phyloP scores from a whole-genome alignment of 2,888 invertebrate species.

The Cephalotes varians region DNA sequence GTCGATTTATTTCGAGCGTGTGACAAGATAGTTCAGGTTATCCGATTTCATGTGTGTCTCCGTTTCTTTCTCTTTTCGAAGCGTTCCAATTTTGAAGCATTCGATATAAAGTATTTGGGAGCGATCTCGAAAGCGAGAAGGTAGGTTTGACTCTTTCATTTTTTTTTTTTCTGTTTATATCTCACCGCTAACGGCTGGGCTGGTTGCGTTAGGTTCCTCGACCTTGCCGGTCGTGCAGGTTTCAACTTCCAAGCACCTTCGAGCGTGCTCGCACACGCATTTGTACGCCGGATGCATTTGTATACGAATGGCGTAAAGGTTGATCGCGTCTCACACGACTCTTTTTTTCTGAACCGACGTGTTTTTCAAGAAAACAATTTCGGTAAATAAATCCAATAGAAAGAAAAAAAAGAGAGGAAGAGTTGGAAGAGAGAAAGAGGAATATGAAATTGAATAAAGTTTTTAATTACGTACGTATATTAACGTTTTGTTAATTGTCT shows the following conservation, averaged over 20 bases:
- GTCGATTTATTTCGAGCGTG: neutral
- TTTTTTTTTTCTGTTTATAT: constrained; percentile 69
- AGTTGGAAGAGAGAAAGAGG: neutral
- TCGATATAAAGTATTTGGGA: constrained; percentile 15
- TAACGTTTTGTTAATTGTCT: neutral
- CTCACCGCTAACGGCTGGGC: constrained; percentile 62
- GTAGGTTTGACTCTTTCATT: constrained; percentile 68
- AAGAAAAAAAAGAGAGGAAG: neutral
- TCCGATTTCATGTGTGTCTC: neutral
- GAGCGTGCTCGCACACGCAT: constrained; percentile 46
- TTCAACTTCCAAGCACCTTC: constrained; percentile 76
- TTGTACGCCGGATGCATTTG: constrained; percentile 65
- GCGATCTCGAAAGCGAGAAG: constrained; percentile 61
- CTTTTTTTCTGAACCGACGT: neutral
- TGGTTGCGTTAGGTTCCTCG: constrained; percentile 80
- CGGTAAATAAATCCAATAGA: neutral
- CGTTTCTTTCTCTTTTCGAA: neutral
- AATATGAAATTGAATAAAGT: neutral
- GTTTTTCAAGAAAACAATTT: constrained; percentile 19
- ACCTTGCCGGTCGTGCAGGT: constrained; percentile 83
- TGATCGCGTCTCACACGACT: neutral
- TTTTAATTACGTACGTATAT: neutral
- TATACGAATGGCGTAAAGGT: neutral
- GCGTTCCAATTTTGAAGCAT: neutral
- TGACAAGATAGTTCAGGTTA: neutral